Percentiles rank a stretch among this genome's conserved stretches.
Evolutionary conservation across 1,140 invertebrate genomes (phyloP).

Genomic region (Drosophila rufa): DNA sequence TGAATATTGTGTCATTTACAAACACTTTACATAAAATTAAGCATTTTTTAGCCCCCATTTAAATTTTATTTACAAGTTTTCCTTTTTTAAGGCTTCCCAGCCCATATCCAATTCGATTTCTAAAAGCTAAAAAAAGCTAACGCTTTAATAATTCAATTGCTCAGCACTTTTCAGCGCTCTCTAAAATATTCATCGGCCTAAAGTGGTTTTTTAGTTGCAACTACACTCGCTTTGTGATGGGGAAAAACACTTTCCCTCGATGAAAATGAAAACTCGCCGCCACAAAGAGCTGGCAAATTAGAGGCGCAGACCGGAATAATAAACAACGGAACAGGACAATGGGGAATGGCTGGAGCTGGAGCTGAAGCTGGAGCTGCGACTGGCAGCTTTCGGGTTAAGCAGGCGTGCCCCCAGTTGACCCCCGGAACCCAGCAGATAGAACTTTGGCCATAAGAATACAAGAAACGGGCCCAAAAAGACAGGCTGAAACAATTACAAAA

Average conservation of each 20-base stretch:
- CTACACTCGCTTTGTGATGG: constrained; percentile 14
- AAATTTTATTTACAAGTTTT: neutral
- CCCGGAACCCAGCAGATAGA: constrained; percentile 13
- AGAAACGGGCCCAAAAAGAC: constrained; percentile 29
- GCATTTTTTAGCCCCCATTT: neutral
- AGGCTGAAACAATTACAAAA: constrained; percentile 80
- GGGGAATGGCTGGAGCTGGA: constrained; percentile 14
- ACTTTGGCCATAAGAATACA: constrained; percentile 43
- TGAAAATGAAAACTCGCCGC: constrained; percentile 33
- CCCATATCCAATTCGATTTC: constrained; percentile 2
- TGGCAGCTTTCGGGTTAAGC: constrained; percentile 74
- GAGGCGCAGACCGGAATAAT: constrained; percentile 38
- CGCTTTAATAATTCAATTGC: constrained; percentile 26
- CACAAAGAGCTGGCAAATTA: constrained; percentile 35
- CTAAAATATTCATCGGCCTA: constrained; percentile 21
- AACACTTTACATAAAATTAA: neutral
- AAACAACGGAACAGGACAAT: constrained; percentile 35
- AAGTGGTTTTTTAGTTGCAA: constrained; percentile 5
- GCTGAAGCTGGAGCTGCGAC: constrained; percentile 35
- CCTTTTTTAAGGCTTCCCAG: neutral
- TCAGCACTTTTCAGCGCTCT: neutral
- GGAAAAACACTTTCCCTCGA: constrained; percentile 11
- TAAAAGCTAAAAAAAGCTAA: neutral
- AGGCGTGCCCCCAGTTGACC: constrained; percentile 42
- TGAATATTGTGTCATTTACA: neutral